Percentiles rank a stretch among this genome's conserved stretches.
Conservation (phyloP, 2,797 vertebrate genomes). For the Arrhamphus sclerolepis region DNA sequence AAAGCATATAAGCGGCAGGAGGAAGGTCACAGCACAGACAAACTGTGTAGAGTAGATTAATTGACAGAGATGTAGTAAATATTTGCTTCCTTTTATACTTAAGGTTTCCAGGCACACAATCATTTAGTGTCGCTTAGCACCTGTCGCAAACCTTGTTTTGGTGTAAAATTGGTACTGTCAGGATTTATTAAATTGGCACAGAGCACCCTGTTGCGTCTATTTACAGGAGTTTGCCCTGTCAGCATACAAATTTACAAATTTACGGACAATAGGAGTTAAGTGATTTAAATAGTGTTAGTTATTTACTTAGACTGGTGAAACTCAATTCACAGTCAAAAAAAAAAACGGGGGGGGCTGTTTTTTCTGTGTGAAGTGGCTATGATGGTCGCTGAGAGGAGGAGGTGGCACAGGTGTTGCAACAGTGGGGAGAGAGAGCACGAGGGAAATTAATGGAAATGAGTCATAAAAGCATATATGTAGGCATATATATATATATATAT, state of each 20-base stretch:
- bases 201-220: background rate
- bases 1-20: slow-evolving; percentile 5
- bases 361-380: background rate
- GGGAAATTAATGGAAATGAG: background rate
- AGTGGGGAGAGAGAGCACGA: background rate
- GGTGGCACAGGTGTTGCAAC: background rate
- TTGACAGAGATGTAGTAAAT: background rate
- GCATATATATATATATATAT: too few species aligned
- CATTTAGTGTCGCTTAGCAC: background rate
- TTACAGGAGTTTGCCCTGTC: background rate
- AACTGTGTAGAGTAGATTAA: background rate
- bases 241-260: background rate
- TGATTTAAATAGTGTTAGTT: background rate
- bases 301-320: background rate
- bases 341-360: background rate
- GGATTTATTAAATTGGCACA: background rate
- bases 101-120: too few species aligned
- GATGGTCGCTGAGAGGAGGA: background rate
- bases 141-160: background rate
- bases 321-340: background rate
- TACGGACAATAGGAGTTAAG: background rate
- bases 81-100: background rate
- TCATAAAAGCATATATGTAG: too few species aligned
- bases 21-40: background rate
- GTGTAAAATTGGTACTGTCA: background rate